Conservation (phyloP, 2,113 vertebrate species). For the Stegastes partitus region DNA sequence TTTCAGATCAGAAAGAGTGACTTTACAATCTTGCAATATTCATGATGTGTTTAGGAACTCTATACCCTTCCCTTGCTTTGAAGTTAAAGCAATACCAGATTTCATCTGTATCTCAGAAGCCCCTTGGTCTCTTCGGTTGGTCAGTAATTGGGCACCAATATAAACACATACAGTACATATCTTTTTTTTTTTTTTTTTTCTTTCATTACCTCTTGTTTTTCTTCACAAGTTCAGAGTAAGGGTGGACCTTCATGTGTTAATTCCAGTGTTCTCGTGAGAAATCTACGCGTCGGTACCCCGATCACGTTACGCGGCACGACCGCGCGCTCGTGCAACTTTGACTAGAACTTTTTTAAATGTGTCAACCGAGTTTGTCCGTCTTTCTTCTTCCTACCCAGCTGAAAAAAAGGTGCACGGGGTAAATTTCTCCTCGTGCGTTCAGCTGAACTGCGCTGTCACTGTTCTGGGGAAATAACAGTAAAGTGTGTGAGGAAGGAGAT, state of each 20-base stretch:
- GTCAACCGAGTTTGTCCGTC: neutral
- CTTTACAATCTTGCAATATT: conserved; percentile 83
- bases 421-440: conserved; percentile 24
- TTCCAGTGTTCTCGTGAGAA: conserved; percentile 2
- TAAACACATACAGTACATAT: conserved; percentile 38
- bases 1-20: conserved; percentile 79
- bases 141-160: conserved; percentile 68
- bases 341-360: conserved; percentile 4
- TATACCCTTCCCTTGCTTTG: conserved; percentile 76
- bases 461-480: conserved; percentile 80
- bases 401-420: conserved; percentile 26
- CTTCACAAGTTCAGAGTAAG: neutral
- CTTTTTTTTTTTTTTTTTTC: too few relatives aligned
- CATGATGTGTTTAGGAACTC: conserved; percentile 82
- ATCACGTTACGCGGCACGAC: conserved; percentile 6
- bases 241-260: conserved; percentile 17
- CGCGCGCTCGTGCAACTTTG: neutral
- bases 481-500: conserved; percentile 58
- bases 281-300: conserved; percentile 1
- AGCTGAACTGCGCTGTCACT: conserved; percentile 40
- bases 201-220: conserved; percentile 36
- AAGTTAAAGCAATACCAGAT: conserved; percentile 76
- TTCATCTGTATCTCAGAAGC: conserved; percentile 59
- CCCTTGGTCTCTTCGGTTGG: conserved; percentile 36
- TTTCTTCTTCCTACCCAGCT: conserved; percentile 4